These are phyloP conservation scores for Coenonympha glycerion DNA, from an alignment of 2,888 invertebrate genomes.

Conservation along the genomic window DNA sequence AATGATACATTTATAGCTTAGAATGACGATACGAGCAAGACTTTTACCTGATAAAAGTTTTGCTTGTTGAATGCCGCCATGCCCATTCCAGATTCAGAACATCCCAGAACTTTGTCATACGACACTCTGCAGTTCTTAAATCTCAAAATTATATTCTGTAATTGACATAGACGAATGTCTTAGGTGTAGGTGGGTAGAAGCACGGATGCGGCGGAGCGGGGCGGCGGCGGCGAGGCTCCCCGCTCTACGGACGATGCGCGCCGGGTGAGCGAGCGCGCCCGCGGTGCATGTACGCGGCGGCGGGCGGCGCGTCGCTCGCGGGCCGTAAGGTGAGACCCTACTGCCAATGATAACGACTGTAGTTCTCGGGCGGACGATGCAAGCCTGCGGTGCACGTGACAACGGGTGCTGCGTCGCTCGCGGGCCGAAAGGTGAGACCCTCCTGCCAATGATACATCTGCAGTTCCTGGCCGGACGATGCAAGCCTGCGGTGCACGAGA, in stretches of 20 bases:
- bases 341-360: not conserved
- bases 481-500: not conserved
- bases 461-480: no score
- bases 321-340: constrained; percentile 79
- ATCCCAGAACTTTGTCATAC: no score
- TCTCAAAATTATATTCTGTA: no score
- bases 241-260: constrained; percentile 39
- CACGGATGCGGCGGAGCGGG: constrained; percentile 54
- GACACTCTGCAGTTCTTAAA: no score
- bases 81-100: no score
- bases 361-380: no score
- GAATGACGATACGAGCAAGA: no score
- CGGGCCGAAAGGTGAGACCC: not conserved
- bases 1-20: no score
- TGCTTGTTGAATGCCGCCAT: no score
- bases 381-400: not conserved
- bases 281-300: constrained; percentile 89
- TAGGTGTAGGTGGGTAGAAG: constrained; percentile 57
- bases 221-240: constrained; percentile 40
- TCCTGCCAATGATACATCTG: not conserved
- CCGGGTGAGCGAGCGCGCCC: constrained; percentile 52
- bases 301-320: constrained; percentile 90
- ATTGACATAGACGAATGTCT: constrained; percentile 11
- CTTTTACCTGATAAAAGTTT: no score
- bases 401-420: not conserved